Evolutionary conservation across 2,797 vertebrate genomes (phyloP), one percentile per base, ranked within the genome.

Genomic region (Etheostoma nigrum): DNA sequence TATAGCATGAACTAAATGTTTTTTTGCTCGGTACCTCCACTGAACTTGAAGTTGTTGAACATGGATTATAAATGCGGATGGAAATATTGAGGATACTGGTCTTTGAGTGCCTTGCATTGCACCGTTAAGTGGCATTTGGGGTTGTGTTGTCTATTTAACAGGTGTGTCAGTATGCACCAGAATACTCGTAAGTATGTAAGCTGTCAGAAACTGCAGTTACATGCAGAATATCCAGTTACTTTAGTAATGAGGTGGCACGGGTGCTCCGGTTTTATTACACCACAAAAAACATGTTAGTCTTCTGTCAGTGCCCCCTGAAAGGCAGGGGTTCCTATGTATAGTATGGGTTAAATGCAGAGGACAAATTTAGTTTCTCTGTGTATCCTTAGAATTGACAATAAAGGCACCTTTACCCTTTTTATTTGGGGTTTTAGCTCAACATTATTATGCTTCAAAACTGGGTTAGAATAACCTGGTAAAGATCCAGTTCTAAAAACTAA

Each of bases 31-130:
- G 49, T 49, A 27, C 48, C 40, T 45, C 27, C 21, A 21, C 16
- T 73, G 44, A 69, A 57, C 52, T 65, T 42, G 9, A 21, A 58
- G 55, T 42, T 54, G 10, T n/a, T 72, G n/a, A 74, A 47, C 33
- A 36, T 11, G 48, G 33, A 58, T 72, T 36, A 33, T 47, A 23
- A 40, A 40, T 30, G 52, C 44, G 13, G 0, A 21, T 57, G 3
- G 33, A 48, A 53, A 67, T 60, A 36, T 64, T 54, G 8, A 49
- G 6, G 48, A 16, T 42, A 5, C 51, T 47, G 36, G 4, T 7
- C 54, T 23, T 65, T 63, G 23, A 51, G 23, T 63, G 40, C 21
- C 16, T 19, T 27, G 33, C 25, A 52, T 53, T 67, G 8, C 55
- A 13, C 51, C 11, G 23, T 36, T 66, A 44, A 5, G 6, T 30